phyloP scores from a whole-genome alignment of 1,140 invertebrate genomes.

The Cydia strobilella region DNA sequence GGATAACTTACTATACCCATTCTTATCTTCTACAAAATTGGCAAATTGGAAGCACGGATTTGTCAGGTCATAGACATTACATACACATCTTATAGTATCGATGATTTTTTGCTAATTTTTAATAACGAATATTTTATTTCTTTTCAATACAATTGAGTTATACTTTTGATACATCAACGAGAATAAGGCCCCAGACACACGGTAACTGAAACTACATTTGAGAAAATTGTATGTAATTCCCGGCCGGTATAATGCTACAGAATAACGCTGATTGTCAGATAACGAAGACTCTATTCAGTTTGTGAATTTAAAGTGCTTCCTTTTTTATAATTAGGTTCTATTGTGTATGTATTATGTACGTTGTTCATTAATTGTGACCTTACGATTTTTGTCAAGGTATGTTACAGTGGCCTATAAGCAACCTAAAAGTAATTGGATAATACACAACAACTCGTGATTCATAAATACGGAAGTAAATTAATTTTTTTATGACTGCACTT shows the following conservation, averaged over 20 bases:
- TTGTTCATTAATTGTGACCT: neutral
- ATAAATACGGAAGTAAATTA: neutral
- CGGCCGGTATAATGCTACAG: neutral
- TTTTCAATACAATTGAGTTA: neutral
- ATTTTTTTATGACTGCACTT: too few relatives aligned
- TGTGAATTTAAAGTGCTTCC: slow-evolving; percentile 11
- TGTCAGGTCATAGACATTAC: too few relatives aligned
- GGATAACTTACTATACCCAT: too few relatives aligned
- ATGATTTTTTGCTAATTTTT: too few relatives aligned
- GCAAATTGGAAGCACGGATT: too few relatives aligned
- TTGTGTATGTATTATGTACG: neutral
- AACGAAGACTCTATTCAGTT: slow-evolving; percentile 20
- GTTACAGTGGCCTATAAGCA: neutral
- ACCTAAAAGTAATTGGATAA: too few relatives aligned
- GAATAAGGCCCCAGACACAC: neutral
- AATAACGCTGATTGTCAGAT: slow-evolving; percentile 21
- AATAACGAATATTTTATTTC: neutral
- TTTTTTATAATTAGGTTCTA: slow-evolving; percentile 3
- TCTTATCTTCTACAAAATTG: too few relatives aligned
- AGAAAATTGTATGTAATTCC: slow-evolving; percentile 30
- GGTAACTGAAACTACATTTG: neutral
- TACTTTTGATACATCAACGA: slow-evolving; percentile 1
- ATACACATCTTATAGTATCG: too few relatives aligned
- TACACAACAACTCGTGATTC: neutral
- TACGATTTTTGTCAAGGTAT: neutral